Evolutionary conservation across 2,113 vertebrate genomes (phyloP).

Genomic region (Alligator sinensis): DNA sequence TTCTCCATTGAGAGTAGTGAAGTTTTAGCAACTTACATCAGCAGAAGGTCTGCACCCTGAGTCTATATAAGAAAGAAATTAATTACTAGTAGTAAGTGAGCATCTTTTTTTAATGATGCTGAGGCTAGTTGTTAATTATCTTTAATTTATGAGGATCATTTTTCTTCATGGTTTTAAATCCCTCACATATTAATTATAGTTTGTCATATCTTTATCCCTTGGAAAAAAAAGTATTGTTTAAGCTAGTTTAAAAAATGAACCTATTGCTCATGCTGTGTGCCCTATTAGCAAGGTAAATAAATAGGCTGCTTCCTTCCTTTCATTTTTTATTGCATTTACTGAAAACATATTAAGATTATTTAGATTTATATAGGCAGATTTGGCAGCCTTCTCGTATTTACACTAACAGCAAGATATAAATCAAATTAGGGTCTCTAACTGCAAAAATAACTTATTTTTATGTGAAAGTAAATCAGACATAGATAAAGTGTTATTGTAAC

Average conservation of each 20-base stretch:
- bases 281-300: not conserved
- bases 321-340: not conserved
- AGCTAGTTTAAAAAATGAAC: not conserved
- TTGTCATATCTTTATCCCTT: not conserved
- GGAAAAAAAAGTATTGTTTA: not conserved
- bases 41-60: not conserved
- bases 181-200: not conserved
- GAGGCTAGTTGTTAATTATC: conserved; percentile 9
- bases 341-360: not conserved
- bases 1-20: not conserved
- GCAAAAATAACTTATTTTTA: not conserved
- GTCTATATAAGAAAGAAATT: not conserved
- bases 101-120: conserved; percentile 15
- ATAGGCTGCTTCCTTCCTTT: not conserved
- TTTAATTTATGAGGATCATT: not conserved
- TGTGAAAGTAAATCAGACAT: not conserved
- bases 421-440: not conserved
- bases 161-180: conserved; percentile 21
- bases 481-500: not conserved
- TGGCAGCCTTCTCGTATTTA: not conserved
- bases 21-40: not conserved
- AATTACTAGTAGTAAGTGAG: not conserved
- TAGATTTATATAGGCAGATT: not conserved
- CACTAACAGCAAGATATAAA: not conserved
- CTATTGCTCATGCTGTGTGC: not conserved